Conservation (phyloP, 2,797 vertebrate genomes). For the Sebastes variabilis region DNA sequence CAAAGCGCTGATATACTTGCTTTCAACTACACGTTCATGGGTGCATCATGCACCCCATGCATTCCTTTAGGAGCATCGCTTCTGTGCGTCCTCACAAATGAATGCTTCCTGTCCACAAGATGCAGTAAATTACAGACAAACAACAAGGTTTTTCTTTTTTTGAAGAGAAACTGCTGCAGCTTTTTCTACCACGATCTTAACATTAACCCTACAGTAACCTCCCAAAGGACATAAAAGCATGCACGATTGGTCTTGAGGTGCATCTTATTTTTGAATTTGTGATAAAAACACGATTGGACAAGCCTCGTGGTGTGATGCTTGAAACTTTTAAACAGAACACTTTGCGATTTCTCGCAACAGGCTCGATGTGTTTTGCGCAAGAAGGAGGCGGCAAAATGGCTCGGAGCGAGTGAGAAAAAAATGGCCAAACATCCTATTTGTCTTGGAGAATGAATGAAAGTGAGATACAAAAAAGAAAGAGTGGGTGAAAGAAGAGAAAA, state of each 20-base stretch:
- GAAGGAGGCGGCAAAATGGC: background rate
- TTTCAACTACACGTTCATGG: background rate
- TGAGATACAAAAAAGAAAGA: background rate
- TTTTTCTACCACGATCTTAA: background rate
- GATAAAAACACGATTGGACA: background rate
- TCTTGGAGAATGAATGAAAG: conserved; percentile 19
- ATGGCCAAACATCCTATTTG: conserved; percentile 13
- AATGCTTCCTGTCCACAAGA: too few species aligned
- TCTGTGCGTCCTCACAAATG: too few species aligned
- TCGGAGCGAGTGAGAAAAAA: background rate
- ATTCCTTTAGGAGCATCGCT: too few species aligned
- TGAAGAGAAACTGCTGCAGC: background rate
- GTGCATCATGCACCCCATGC: background rate
- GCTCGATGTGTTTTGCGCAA: background rate
- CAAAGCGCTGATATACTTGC: background rate
- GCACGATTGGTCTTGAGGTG: background rate
- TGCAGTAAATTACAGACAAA: too few species aligned
- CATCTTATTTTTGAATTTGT: background rate
- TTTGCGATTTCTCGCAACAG: background rate
- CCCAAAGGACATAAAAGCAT: background rate
- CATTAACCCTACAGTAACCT: background rate
- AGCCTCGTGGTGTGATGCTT: background rate
- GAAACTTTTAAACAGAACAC: background rate
- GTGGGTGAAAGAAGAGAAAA: conserved; percentile 15
- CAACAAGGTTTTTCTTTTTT: too few species aligned